Conservation (phyloP, 2,888 invertebrate species). For the Cryptocephalus moraei region DNA sequence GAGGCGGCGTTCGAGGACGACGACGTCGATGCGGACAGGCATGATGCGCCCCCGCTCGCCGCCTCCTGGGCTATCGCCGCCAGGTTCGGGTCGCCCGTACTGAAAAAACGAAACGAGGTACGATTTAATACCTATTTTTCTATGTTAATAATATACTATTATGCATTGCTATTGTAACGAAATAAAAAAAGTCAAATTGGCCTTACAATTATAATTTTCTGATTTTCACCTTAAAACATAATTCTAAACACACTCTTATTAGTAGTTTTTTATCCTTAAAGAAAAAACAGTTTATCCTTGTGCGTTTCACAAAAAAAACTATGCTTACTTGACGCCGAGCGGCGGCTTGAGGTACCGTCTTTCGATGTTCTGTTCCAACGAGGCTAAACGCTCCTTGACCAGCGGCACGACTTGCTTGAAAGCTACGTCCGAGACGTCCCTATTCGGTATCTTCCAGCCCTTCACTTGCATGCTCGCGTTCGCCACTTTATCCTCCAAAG, state of each 20-base stretch:
- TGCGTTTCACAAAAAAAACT: constrained; percentile 1
- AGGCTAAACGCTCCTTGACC: constrained; percentile 62
- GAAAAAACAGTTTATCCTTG: too few species aligned
- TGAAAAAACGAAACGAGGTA: constrained; percentile 7
- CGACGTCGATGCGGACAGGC: constrained; percentile 16
- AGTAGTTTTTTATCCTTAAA: too few species aligned
- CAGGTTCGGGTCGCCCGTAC: constrained; percentile 52
- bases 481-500: constrained; percentile 78
- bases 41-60: constrained; percentile 15
- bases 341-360: constrained; percentile 89
- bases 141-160: neutral
- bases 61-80: constrained; percentile 44
- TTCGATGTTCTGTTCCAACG: constrained; percentile 85
- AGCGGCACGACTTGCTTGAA: constrained; percentile 45
- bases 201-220: too few species aligned
- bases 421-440: constrained; percentile 43
- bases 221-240: too few species aligned
- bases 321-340: constrained; percentile 53
- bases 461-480: constrained; percentile 86
- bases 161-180: too few species aligned
- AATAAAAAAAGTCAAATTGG: too few species aligned
- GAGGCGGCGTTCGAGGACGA: neutral
- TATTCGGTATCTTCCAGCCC: constrained; percentile 69
- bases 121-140: too few species aligned
- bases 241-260: too few species aligned